Base-by-base conservation (phyloP, 2,113 vertebrate genomes). In the Morphnarchus princeps region DNA sequence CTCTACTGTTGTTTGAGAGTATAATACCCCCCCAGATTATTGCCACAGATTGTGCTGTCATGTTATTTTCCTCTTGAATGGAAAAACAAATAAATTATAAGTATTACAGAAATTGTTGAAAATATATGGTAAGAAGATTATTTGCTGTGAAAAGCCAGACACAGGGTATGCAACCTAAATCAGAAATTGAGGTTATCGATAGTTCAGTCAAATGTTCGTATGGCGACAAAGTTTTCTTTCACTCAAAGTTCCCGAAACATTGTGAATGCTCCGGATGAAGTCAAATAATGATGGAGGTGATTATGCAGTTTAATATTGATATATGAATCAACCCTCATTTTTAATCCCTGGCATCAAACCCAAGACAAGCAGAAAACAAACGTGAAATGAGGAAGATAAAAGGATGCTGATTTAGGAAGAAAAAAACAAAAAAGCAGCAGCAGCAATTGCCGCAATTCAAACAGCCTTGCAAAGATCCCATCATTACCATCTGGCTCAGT, bases 331-430 rank as follows among this genome's bases (percentile, higher is more conserved):
- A 90, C 72, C 19, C 71, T 97, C 86, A 61, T 95, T 96, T 97
- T 97, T 95, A 97, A 96, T 95, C 96, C 42, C 73, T 76, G 94
- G 73, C 77, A 96, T 95, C 69, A 90, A 81, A 97, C 87, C n/a
- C 88, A 96, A 97, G 92, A 88, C 24, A 28, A 13, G 6, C 69
- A 90, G 85, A 96, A 97, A 97, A 97, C 95, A 96, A 96, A 97
- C 1, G 50, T 92, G 94, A 97, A 97, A 97, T 95, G 93, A 97
- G 61, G 95, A 97, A 95, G 97, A 97, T 93, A 95, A 97, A 98
- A 98, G 90, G 89, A 95, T 90, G 95, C 76, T 97, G 93, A 98
- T 97, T 97, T 94, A 89, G 89, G 73, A 74, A 86, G 85, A 8
- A 52, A 74, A 85, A 42, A 67, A 40, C 16, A 0, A 79, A 13